Evolutionary conservation across 2,888 invertebrate genomes (phyloP), one percentile per base, ranked within the genome.

Genomic region (Deilephila elpenor): DNA sequence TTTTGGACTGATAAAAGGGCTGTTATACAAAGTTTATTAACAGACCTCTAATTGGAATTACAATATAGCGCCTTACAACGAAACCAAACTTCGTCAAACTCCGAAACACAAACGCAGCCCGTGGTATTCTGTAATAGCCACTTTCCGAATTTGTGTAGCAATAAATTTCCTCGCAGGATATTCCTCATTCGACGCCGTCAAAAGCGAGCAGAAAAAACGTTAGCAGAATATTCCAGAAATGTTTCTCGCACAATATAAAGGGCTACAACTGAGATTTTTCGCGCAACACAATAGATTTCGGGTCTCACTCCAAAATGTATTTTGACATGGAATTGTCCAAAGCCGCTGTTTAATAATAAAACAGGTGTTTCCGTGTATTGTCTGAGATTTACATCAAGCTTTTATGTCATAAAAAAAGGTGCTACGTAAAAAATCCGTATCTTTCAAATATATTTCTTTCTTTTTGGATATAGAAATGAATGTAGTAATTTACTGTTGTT

Each of bases 201-300:
- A 79, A 80, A 78, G 74, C 77, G 72, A 59, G 56, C 61, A 70
- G 73, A 77, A 79, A 77, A 80, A 75, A 74, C 75, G 79, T 75
- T 74, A 78, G 44, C 72, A 74, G 74, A 75, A 83, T 84, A 84
- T 82, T 80, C 76, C 80, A 75, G 74, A 80, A 84, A 83, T 84
- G 79, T 85, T 86, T 83, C 79, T 77, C 75, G 71, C 73, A 71
- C 74, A 81, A 82, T 80, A 84, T 81, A 84, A 85, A 84, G 76
- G 80, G 76, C 77, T 75, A 75, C 80, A 78, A 78, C 76, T 81
- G 78, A 77, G 75, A 79, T 76, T 83, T 83, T 82, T 81, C 78
- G 75, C 70, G 74, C 76, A 79, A 79, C 77, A 85, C 84, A 86
- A 86, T 83, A 81, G 80, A 79, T 80, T 77, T 78, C 74, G 61